Conservation (phyloP, 2,113 vertebrate genomes). For the Elephas maximus region DNA sequence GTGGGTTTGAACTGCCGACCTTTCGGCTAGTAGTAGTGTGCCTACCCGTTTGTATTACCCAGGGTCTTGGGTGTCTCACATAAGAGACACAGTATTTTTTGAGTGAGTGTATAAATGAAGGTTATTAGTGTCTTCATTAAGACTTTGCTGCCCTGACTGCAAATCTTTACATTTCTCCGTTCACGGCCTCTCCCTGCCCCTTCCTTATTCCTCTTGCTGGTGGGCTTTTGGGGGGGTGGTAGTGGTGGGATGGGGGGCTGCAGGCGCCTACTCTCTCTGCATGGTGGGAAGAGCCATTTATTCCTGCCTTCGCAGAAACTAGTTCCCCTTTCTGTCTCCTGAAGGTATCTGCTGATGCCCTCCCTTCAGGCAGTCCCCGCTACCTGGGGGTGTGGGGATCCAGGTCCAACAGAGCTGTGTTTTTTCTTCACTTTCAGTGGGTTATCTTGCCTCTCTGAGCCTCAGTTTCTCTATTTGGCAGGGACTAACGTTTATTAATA, state of each 20-base stretch:
- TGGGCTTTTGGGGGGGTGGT: neutral
- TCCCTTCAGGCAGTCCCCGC: neutral
- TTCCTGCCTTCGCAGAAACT: neutral
- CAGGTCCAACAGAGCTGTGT: too few relatives aligned
- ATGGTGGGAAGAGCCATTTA: neutral
- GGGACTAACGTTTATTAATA: neutral
- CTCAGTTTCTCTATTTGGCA: neutral
- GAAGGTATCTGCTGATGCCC: neutral
- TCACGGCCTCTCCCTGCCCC: neutral
- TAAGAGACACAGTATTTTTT: neutral
- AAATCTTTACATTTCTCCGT: neutral
- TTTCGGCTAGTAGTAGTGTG: too few relatives aligned
- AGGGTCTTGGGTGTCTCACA: neutral
- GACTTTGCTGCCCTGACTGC: neutral
- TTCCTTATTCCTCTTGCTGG: neutral
- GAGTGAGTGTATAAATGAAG: neutral
- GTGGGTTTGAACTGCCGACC: too few relatives aligned
- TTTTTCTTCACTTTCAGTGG: neutral
- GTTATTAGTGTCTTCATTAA: neutral
- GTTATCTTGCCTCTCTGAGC: neutral
- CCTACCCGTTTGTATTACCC: too few relatives aligned
- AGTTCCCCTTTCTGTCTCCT: neutral
- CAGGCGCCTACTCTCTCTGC: neutral
- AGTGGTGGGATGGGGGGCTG: neutral
- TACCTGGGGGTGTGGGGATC: neutral